Evolutionary conservation across 2,888 invertebrate genomes (phyloP).

Genomic region (Philopedon plagiatum): DNA sequence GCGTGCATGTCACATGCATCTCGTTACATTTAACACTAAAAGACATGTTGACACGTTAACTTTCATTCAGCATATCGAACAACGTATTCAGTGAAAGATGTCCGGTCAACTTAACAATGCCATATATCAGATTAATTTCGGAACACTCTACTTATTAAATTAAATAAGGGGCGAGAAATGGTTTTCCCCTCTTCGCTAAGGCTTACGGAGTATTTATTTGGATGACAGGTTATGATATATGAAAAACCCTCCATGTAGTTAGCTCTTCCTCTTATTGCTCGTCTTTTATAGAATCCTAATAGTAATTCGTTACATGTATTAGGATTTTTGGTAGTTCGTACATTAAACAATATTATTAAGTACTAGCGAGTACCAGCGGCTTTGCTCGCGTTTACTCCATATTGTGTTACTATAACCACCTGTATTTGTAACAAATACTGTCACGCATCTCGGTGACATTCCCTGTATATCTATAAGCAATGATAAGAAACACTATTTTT

Average conservation of each 20-base stretch:
- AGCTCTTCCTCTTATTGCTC: constrained; percentile 25
- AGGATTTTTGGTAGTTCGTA: too few relatives aligned
- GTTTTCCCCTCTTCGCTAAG: constrained; percentile 44
- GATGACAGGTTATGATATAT: constrained; percentile 39
- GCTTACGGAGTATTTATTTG: constrained; percentile 29
- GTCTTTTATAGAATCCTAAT: too few relatives aligned
- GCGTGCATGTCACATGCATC: constrained; percentile 18
- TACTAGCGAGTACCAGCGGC: too few relatives aligned
- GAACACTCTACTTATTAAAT: constrained; percentile 60
- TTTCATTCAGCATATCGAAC: constrained; percentile 5
- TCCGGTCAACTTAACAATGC: constrained; percentile 52
- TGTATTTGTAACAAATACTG: too few relatives aligned
- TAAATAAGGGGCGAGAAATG: constrained; percentile 52
- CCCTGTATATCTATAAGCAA: too few relatives aligned
- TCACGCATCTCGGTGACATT: too few relatives aligned
- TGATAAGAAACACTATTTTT: too few relatives aligned
- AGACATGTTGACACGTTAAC: constrained; percentile 29
- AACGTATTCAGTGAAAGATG: constrained; percentile 52
- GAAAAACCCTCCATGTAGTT: constrained; percentile 30
- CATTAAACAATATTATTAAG: too few relatives aligned
- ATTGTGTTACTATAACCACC: too few relatives aligned
- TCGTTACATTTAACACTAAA: constrained; percentile 21
- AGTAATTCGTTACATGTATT: too few relatives aligned
- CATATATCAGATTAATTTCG: constrained; percentile 59
- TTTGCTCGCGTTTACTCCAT: too few relatives aligned